These are phyloP conservation scores for Megalonaias nervosa DNA, from an alignment of 1,140 invertebrate genomes.

Conservation along the genomic window DNA sequence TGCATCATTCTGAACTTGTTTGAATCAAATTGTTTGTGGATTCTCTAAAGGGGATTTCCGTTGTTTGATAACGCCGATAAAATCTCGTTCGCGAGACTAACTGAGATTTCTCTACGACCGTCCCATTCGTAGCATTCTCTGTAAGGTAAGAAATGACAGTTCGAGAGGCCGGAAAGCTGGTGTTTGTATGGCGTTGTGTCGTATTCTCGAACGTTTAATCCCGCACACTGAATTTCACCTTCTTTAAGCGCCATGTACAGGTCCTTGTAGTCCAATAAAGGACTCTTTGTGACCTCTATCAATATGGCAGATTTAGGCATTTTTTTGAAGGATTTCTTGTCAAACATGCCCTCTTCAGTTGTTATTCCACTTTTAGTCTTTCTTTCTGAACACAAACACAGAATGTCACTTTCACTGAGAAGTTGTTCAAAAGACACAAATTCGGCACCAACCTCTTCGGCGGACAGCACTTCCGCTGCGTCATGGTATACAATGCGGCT, in stretches of 20 bases:
- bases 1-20: no score
- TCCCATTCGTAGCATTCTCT: constrained; percentile 34
- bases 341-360: constrained; percentile 36
- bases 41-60: no score
- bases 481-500: constrained; percentile 77
- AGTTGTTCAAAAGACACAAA: constrained; percentile 64
- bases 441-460: constrained; percentile 7
- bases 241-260: constrained; percentile 65
- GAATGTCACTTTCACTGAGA: constrained; percentile 58
- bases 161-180: constrained; percentile 16
- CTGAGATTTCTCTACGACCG: constrained; percentile 20
- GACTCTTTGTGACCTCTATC: constrained; percentile 60
- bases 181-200: constrained; percentile 33
- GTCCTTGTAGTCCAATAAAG: constrained; percentile 52
- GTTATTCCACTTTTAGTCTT: constrained; percentile 27
- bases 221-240: constrained; percentile 51
- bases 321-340: constrained; percentile 55
- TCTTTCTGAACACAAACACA: constrained; percentile 55
- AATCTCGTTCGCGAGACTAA: constrained; percentile 11
- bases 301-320: constrained; percentile 71
- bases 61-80: not conserved
- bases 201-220: constrained; percentile 48
- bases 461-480: constrained; percentile 67
- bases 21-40: no score
- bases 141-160: constrained; percentile 32